Evolutionary conservation across 2,113 vertebrate genomes (phyloP), one percentile per base, ranked within the genome.

Genomic region (Trinectes maculatus): DNA sequence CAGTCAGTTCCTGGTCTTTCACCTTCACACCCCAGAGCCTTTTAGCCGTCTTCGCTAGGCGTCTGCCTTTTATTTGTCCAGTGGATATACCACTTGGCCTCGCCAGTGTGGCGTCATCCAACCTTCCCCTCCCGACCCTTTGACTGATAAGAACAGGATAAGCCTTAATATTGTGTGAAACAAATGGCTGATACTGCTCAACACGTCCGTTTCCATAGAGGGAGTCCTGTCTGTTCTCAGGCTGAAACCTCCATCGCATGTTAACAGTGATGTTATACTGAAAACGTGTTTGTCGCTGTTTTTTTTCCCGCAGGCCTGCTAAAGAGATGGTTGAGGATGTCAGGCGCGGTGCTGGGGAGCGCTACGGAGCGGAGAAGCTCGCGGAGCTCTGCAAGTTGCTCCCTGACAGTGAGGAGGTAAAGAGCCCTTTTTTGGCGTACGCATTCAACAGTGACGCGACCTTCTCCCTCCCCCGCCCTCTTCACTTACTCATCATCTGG

Each of bases 321-420:
- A 85, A 79, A 55, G 90, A 93, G 79, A 92, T 94, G 28, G 90
- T 92, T 44, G 87, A 92, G 71, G 93, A 94, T 57, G 88, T 94
- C 78, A 86, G 77, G 48, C 89, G 76, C 8, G 92, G 92, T n/a
- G 61, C 61, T 3, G 90, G 90, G 12, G 88, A 85, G 40, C 87
- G 87, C 22, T 93, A 92, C 0, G 93, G 91, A 55, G 90, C 91
- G 0, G 93, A 94, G 77, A 93, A 91, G 75, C 88, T 94, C 29
- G 10, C 85, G 4, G 93, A 94, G 57, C 92, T 94, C 66, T 90
- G 85, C 83, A 94, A 93, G 80, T 78, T 94, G 39, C 87, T 94
- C 58, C 92, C 93, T 60, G 92, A 94, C 75, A 79, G 24, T 0
- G 92, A 94, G 44, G 93, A 94, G 93, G 93, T 92, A 88, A 85